These are phyloP conservation scores for Limnephilus marmoratus DNA, from an alignment of 2,888 invertebrate genomes.

Conservation along the genomic window DNA sequence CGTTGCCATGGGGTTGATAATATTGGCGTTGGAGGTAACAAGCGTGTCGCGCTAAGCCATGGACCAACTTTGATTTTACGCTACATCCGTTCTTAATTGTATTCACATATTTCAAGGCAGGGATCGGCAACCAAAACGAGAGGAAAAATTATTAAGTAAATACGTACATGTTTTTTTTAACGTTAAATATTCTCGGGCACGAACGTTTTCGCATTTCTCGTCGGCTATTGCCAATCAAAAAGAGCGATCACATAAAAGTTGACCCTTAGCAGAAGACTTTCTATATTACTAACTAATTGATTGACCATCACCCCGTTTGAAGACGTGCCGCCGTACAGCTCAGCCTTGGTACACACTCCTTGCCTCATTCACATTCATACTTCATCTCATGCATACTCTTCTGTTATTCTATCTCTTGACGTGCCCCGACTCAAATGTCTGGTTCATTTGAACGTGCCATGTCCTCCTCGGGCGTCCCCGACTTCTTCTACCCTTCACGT, in stretches of 20 bases:
- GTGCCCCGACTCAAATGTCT: too few relatives aligned
- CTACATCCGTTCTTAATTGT: constrained; percentile 52
- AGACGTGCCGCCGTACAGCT: too few relatives aligned
- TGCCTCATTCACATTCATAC: too few relatives aligned
- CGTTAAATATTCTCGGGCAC: too few relatives aligned
- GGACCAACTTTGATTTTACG: constrained; percentile 52
- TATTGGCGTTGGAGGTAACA: background rate
- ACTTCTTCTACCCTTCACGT: too few relatives aligned
- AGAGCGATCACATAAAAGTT: background rate
- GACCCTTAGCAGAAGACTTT: background rate
- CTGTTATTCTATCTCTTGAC: too few relatives aligned
- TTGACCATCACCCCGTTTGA: too few relatives aligned
- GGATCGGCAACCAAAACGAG: background rate
- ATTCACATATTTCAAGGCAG: constrained; percentile 15
- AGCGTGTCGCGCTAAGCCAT: background rate
- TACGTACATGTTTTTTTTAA: background rate
- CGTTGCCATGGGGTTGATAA: background rate
- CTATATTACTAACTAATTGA: too few relatives aligned
- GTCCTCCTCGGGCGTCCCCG: too few relatives aligned
- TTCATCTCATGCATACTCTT: too few relatives aligned
- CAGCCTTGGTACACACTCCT: too few relatives aligned
- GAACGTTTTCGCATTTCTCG: background rate
- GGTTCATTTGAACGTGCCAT: too few relatives aligned
- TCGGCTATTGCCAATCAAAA: background rate
- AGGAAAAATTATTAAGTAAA: background rate